Evolutionary conservation across 2,888 invertebrate genomes (phyloP).

Genomic region (Agrilus cyanescens): DNA sequence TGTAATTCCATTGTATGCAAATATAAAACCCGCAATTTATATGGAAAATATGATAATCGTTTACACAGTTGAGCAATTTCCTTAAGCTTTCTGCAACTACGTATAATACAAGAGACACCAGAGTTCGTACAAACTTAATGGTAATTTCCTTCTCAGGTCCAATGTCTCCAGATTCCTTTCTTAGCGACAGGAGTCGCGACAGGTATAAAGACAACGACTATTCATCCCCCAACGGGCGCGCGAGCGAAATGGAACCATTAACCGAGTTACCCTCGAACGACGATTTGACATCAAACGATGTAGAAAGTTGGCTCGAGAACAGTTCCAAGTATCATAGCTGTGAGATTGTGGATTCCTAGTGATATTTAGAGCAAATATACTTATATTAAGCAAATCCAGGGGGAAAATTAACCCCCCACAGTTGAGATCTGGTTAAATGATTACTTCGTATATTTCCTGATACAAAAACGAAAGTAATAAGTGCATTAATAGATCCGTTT

Average conservation of each 20-base stretch:
- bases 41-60: too few relatives aligned
- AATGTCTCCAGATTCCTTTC: conserved; percentile 29
- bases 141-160: conserved; percentile 15
- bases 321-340: conserved; percentile 68
- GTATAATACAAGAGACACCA: too few relatives aligned
- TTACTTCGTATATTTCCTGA: not conserved
- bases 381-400: not conserved
- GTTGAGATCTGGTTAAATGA: too few relatives aligned
- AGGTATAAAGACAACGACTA: conserved; percentile 30
- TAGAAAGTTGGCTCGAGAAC: conserved; percentile 62
- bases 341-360: conserved; percentile 51
- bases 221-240: conserved; percentile 34
- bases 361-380: conserved; percentile 7
- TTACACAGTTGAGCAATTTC: too few relatives aligned
- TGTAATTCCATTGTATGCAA: too few relatives aligned
- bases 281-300: conserved; percentile 50
- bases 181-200: conserved; percentile 29
- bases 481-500: not conserved
- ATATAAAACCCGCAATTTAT: too few relatives aligned
- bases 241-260: conserved; percentile 53
- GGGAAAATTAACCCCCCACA: too few relatives aligned
- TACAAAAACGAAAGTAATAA: not conserved
- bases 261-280: conserved; percentile 54
- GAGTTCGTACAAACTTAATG: too few relatives aligned
- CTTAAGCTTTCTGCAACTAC: too few relatives aligned